Evolutionary conservation across 53 echinoderm and acorn worm genomes (phyloP).

Genomic region (Pentamera pediparva): DNA sequence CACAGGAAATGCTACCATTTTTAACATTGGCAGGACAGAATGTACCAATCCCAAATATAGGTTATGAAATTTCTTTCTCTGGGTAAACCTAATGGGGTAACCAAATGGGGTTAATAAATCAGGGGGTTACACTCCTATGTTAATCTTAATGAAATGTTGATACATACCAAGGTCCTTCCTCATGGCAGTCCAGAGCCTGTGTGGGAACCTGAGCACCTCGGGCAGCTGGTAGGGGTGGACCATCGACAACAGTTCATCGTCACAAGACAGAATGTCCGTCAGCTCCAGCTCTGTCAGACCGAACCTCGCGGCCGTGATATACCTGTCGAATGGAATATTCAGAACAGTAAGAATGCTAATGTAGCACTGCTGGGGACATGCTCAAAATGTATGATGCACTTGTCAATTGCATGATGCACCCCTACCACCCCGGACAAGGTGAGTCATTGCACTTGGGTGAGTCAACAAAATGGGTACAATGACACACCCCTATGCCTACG

Average conservation of each 20-base stretch:
- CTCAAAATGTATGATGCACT: no score
- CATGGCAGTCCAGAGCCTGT: constrained; percentile 89
- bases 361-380: background rate
- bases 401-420: no score
- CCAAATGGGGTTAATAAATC: background rate
- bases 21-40: no score
- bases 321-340: constrained; percentile 42
- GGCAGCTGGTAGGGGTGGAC: constrained; percentile 74
- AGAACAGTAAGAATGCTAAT: background rate
- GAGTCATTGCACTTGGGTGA: no score
- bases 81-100: no score
- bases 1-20: no score
- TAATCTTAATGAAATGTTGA: background rate
- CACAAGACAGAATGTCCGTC: constrained; percentile 80
- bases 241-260: constrained; percentile 71
- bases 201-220: constrained; percentile 65
- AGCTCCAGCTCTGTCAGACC: constrained; percentile 92
- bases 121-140: background rate
- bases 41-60: no score
- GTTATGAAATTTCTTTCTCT: no score
- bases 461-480: no score
- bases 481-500: no score
- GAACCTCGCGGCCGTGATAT: constrained; percentile 71
- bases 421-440: no score
- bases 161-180: constrained; percentile 77